Base-by-base conservation (phyloP, 2,797 vertebrate species). In the Anguilla obscura region DNA sequence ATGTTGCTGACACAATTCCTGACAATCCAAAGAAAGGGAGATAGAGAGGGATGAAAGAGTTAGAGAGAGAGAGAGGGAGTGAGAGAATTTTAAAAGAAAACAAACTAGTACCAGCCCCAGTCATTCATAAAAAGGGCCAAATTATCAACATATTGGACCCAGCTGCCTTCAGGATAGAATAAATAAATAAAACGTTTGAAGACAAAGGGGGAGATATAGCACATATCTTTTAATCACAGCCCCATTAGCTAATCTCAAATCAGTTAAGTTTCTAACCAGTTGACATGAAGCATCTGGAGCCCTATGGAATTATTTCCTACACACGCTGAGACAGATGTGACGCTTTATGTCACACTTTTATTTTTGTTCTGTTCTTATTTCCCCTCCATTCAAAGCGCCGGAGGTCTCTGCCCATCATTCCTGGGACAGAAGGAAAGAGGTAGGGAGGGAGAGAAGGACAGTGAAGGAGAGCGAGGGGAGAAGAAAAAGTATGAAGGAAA, bases 171-270 rank as follows among this genome's bases (percentile, higher is more conserved):
- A 87, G 21, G 85, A 90, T 92, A 93, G 92, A 92, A 93, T 93
- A 94, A 96, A 96, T 94, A 96, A 97, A 96, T 94, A 96, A 97
- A 96, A 94, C 93, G 91, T 69, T 56, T 80, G 94, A 94, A 92
- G 90, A 93, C 93, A 88, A 88, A 90, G 82, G 69, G 92, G 90
- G 90, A 94, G 71, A 5, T 87, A 74, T 91, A 91, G 86, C 87
- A 84, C 86, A 89, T 90, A n/a, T 63, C 87, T 94, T 96, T 95
- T 95, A 96, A 97, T 96, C 95, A 96, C n/a, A 92, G 84, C 50
- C 87, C 90, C 94, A 94, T 95, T 94, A 94, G 90, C 90, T 91
- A 95, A 93, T 95, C 94, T 94, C 95, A 94, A 94, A 95, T 93
- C 93, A 95, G 93, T 96, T 95, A 95, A 93, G 93, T 93, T 89